Conservation (phyloP, 2,113 vertebrate species). For the Callospermophilus lateralis region DNA sequence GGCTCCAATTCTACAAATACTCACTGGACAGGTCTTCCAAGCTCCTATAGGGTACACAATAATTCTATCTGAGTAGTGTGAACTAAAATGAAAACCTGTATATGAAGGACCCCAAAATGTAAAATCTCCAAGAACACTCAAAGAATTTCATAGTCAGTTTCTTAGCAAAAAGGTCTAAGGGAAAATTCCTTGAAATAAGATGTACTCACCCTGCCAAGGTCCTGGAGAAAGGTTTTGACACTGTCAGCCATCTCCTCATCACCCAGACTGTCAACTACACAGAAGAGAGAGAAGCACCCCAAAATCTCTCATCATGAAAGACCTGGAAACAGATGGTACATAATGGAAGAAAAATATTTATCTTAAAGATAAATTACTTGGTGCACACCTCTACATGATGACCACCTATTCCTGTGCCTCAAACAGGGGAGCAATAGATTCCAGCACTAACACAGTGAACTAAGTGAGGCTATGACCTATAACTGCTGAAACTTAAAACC, state of each 20-base stretch:
- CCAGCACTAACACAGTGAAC: background rate
- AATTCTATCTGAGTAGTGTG: background rate
- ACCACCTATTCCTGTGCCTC: background rate
- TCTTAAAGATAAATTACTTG: background rate
- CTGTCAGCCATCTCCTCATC: slow-evolving; percentile 96
- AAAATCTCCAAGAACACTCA: background rate
- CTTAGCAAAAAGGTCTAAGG: slow-evolving; percentile 3
- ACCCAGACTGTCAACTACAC: slow-evolving; percentile 94
- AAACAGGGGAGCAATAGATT: background rate
- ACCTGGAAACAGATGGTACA: slow-evolving; percentile 73
- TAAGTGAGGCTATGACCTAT: background rate
- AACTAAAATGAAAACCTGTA: background rate
- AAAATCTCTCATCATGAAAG: slow-evolving; percentile 92
- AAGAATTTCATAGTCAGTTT: slow-evolving; percentile 11
- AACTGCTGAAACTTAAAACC: slow-evolving; percentile 21
- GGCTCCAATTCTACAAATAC: background rate
- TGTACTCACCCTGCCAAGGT: slow-evolving; percentile 94
- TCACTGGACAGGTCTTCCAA: background rate
- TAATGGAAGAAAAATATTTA: background rate
- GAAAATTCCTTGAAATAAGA: background rate
- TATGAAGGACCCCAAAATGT: background rate
- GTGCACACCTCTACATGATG: background rate
- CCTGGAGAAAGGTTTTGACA: slow-evolving; percentile 96
- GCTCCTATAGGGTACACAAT: background rate
- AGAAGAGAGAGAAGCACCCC: slow-evolving; percentile 86